Percentiles rank a stretch among this genome's conserved stretches.
phyloP scores from a whole-genome alignment of 1,140 invertebrate genomes.

The Nomia melanderi region DNA sequence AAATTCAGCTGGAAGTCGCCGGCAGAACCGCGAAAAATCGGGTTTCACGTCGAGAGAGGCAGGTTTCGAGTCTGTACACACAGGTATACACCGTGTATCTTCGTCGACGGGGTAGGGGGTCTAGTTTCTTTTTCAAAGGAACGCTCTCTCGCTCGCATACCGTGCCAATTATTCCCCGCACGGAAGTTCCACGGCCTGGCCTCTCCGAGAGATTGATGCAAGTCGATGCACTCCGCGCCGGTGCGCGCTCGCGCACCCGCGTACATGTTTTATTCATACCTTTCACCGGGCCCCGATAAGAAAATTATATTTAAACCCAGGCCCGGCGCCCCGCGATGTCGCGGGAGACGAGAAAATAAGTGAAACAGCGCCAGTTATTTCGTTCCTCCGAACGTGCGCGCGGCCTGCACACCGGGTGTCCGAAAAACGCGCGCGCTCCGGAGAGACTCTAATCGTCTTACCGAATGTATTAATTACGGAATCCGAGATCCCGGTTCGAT shows the following conservation, averaged over 20 bases:
- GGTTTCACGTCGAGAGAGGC: neutral
- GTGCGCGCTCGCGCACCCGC: too few relatives aligned
- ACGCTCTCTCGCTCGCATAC: slow-evolving; percentile 32
- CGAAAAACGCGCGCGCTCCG: too few relatives aligned
- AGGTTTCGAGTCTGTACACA: neutral
- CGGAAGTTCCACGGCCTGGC: slow-evolving; percentile 55
- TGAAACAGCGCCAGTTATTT: neutral
- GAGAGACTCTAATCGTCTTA: too few relatives aligned
- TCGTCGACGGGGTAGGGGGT: neutral
- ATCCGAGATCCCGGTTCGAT: too few relatives aligned
- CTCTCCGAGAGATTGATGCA: slow-evolving; percentile 58
- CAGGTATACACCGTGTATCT: too few relatives aligned
- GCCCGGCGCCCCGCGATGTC: slow-evolving; percentile 39
- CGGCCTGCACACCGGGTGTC: too few relatives aligned
- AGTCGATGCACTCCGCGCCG: slow-evolving; percentile 53
- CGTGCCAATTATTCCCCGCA: slow-evolving; percentile 54
- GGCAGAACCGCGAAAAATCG: slow-evolving; percentile 1
- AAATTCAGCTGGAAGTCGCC: neutral
- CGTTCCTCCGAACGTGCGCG: too few relatives aligned
- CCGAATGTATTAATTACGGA: too few relatives aligned
- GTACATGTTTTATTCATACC: slow-evolving; percentile 52
- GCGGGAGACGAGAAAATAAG: slow-evolving; percentile 41
- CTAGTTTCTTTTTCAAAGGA: slow-evolving; percentile 1
- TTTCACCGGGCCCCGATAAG: slow-evolving; percentile 59
- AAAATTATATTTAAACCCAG: slow-evolving; percentile 61